A percentile compares a stretch with the other conserved stretches of the same genome.
phyloP scores from a whole-genome alignment of 1,140 invertebrate species.

The Bombus polaris region DNA sequence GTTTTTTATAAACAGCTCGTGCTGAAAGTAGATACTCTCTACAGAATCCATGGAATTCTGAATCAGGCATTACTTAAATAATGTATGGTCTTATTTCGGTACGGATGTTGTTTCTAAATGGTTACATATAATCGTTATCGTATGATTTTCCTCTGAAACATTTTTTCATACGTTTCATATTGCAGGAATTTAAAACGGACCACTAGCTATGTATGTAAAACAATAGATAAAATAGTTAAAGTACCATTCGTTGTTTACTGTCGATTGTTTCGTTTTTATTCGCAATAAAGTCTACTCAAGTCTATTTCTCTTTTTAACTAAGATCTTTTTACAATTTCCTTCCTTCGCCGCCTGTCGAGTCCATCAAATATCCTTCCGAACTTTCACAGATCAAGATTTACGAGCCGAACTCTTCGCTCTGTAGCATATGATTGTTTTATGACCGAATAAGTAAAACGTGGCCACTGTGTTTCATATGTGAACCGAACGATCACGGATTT shows the following conservation, averaged over 20 bases:
- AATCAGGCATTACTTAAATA: not conserved
- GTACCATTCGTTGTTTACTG: not conserved
- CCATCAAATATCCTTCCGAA: conserved; percentile 46
- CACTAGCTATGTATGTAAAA: not conserved
- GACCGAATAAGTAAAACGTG: conserved; percentile 37
- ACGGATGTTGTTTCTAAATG: not conserved
- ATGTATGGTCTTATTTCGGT: not conserved
- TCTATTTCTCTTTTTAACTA: not conserved
- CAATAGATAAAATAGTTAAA: not conserved
- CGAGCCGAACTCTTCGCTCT: conserved; percentile 14
- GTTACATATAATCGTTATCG: not conserved
- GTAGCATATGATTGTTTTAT: conserved; percentile 48
- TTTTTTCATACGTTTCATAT: not conserved
- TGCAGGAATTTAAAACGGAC: not conserved
- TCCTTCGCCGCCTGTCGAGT: conserved; percentile 1
- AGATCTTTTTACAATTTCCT: not conserved
- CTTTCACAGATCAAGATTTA: conserved; percentile 45
- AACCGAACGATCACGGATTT: not conserved
- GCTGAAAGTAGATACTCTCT: not conserved
- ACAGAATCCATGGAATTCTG: not conserved
- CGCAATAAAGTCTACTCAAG: not conserved
- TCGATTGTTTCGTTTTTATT: not conserved
- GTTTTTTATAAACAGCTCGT: not conserved
- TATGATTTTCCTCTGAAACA: not conserved
- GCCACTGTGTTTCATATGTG: not conserved